Percentiles rank a stretch among this genome's conserved stretches.
Evolutionary conservation across 2,797 vertebrate species (phyloP).

Genomic region (Rallus crepitans): DNA sequence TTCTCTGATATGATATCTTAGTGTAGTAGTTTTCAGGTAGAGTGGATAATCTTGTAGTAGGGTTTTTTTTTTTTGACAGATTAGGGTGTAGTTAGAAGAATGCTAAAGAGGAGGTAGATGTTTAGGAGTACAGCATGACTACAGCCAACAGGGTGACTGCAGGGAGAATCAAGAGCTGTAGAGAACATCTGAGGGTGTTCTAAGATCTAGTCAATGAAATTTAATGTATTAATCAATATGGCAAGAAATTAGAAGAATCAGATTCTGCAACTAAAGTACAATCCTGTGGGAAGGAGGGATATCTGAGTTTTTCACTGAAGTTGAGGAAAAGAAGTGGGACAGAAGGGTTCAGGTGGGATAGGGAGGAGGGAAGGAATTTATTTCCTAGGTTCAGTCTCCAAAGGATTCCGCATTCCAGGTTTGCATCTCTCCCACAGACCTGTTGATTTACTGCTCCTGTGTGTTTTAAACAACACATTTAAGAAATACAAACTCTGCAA

Average conservation of each 20-base stretch:
- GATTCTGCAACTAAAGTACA: neutral
- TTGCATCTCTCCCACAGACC: neutral
- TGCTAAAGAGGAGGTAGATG: neutral
- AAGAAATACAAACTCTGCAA: neutral
- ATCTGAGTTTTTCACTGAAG: neutral
- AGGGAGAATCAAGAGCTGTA: neutral
- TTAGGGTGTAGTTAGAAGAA: neutral
- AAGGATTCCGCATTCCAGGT: neutral
- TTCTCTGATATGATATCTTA: neutral
- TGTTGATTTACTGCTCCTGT: neutral
- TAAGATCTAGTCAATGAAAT: neutral
- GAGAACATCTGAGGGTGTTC: neutral
- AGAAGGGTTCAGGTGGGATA: neutral
- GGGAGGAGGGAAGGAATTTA: neutral
- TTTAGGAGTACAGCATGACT: neutral
- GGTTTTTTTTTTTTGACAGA: neutral
- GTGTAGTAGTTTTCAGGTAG: neutral
- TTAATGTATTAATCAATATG: neutral
- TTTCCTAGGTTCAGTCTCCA: neutral
- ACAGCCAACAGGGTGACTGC: neutral
- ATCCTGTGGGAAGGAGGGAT: neutral
- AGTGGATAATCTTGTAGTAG: neutral
- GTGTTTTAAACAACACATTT: neutral
- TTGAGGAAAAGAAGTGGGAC: neutral
- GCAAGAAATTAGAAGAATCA: neutral